Conservation (phyloP, 2,113 vertebrate species). For the Agapornis roseicollis region DNA sequence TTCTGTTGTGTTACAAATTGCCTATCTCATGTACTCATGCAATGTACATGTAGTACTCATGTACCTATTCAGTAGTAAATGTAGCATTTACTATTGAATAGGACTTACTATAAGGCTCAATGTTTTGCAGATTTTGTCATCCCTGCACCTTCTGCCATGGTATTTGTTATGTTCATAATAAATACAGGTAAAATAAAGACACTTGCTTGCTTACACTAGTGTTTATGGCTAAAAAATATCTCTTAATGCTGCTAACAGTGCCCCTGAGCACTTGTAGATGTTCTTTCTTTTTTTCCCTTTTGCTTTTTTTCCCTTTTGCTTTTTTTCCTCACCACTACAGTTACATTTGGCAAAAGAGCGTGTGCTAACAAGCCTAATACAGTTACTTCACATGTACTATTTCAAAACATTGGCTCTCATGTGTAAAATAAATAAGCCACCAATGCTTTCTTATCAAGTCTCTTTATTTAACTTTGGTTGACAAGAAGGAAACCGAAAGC, state of each 20-base stretch:
- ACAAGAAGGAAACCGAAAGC: background rate
- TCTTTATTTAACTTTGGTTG: background rate
- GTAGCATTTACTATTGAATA: background rate
- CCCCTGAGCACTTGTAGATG: background rate
- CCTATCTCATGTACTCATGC: background rate
- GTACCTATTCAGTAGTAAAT: too few relatives aligned
- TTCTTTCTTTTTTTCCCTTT: background rate
- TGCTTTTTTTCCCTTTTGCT: background rate
- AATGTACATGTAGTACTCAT: too few relatives aligned
- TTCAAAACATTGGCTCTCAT: background rate
- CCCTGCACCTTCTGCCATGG: rapidly evolving
- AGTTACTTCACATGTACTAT: background rate
- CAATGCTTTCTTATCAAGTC: background rate
- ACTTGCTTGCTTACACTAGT: background rate
- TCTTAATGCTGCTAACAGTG: background rate
- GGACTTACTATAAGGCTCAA: background rate
- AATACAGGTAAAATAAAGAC: background rate
- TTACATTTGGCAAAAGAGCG: background rate
- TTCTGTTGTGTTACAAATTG: background rate
- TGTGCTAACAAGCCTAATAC: background rate
- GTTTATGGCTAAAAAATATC: background rate
- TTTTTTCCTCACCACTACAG: background rate
- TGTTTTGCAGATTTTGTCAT: background rate
- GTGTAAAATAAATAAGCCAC: background rate
- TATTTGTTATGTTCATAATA: background rate